Evolutionary conservation across 35 echinoderm and acorn worm genomes (phyloP), one percentile per base, ranked within the genome.

Genomic region (Holothuria glaberrima): DNA sequence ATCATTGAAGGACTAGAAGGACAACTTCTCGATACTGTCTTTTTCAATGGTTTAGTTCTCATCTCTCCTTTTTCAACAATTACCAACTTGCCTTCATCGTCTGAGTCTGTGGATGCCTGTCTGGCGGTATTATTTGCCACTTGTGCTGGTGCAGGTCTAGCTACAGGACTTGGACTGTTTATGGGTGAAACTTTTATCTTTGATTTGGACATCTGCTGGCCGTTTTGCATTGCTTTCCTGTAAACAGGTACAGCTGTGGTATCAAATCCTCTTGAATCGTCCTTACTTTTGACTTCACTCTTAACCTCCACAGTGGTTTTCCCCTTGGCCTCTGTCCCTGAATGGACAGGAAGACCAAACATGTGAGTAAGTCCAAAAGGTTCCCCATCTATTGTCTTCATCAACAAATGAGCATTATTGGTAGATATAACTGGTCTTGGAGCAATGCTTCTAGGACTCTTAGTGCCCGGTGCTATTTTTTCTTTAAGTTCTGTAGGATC

Each of bases 211-310:
- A 87, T 87, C 24, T 87, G 85, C 38, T 48, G 31, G 13, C 85
- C 85, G 29, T 87, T 87, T 36, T 87, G 61, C 85, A 87, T 87
- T 3, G 85, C 85, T 50, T 87, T 87, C 17, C 85, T 67, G 66
- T 87, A 87, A 4, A 87, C 85, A 0, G 85, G 85, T 14, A 87
- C 85, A 5, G 85, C 85, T 26, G 61, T 87, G 19, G 50, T 34
- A 36, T 84, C 80, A 63, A 61, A 84, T 14, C 59, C 80, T 19
- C 24, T 35, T 17, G 57, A 48, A 18, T 48, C 17, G 26, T 38
- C 56, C 31, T 63, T 27, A 26, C 0, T 60, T 27, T 16, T 61
- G 24, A 61, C 56, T n/a, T 18, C 34, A 20, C 10, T 16, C 17
- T 84, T 59, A 31, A 26, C 54, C 3, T 61, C 33, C 7, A 22